Evolutionary conservation across 2,113 vertebrate genomes (phyloP), one percentile per base, ranked within the genome.

Genomic region (Phoenicopterus ruber): DNA sequence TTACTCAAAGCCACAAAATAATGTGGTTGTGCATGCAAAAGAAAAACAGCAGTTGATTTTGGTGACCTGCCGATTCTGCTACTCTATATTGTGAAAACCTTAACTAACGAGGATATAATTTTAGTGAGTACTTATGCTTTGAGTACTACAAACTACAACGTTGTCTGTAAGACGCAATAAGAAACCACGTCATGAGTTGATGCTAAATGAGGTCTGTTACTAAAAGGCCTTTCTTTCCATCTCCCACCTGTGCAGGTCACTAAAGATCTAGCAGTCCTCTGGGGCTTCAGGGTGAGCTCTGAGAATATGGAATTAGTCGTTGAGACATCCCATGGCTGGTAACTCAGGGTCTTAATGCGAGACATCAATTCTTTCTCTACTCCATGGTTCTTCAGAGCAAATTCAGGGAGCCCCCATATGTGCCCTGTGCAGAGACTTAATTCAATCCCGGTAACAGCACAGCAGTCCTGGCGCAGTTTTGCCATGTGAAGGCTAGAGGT

Each of bases 171-270:
- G 57, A 13, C 0, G 0, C 55, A 15, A 0, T 21, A 36, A 73
- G 47, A 62, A 81, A 5, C 49, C 32, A 5, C 0, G 0, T 9
- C 13, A 5, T 36, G 63, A 57, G 5, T 0, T 78, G 54, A 55
- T 81, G 72, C 38, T 54, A 2, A 49, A 22, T 17, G 54, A 17
- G 42, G 36, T 34, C 28, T 55, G 3, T 36, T 38, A 28, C 24
- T 34, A 7, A 22, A 72, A 49, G 46, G 19, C 32, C 17, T 29
- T 54, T 50, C 44, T 65, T 77, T 25, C 52, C 20, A 28, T 50
- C 24, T 76, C 69, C 76, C 25, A 4, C 34, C 26, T 70, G 18
- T 34, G 44, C n/a, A 24, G 54, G 40, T 47, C 28, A 17, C 52
- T 73, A 3, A 31, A 21, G 32, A 21, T 17, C n/a, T 42, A 14